Conservation (phyloP, 2,113 vertebrate genomes). For the Zosterops hypoxanthus region DNA sequence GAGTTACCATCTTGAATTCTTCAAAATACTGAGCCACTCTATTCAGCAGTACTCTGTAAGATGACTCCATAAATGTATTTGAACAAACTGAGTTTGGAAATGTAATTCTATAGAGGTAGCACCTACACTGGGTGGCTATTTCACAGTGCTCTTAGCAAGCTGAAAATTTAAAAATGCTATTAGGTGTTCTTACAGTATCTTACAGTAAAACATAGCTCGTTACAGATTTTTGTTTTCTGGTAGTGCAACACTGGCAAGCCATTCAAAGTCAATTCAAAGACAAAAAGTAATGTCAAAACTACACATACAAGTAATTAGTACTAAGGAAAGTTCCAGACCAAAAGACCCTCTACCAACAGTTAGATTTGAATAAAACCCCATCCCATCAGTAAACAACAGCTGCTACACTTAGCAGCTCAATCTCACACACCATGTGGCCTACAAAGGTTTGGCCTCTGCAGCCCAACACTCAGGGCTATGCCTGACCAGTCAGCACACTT, state of each 20-base stretch:
- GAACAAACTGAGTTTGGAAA: background rate
- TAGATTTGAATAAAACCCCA: background rate
- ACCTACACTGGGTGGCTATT: background rate
- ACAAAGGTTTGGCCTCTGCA: background rate
- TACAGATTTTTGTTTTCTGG: background rate
- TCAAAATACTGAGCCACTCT: background rate
- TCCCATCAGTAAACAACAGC: background rate
- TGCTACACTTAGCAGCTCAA: background rate
- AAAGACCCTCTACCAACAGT: background rate
- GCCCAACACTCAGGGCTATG: background rate
- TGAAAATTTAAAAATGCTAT: background rate
- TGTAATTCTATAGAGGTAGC: background rate
- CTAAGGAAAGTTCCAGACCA: background rate
- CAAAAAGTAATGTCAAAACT: background rate
- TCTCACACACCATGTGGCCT: background rate
- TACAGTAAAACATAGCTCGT: background rate
- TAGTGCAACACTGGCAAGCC: background rate
- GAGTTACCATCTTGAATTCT: background rate
- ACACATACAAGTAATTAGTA: background rate
- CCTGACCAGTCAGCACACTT: background rate
- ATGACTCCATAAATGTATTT: background rate
- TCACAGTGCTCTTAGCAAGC: background rate
- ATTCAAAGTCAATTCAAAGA: background rate
- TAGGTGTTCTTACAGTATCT: background rate
- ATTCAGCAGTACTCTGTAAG: background rate